These are phyloP conservation scores for Lithobates sylvaticus DNA, from an alignment of 2,797 vertebrate genomes.

Conservation along the genomic window DNA sequence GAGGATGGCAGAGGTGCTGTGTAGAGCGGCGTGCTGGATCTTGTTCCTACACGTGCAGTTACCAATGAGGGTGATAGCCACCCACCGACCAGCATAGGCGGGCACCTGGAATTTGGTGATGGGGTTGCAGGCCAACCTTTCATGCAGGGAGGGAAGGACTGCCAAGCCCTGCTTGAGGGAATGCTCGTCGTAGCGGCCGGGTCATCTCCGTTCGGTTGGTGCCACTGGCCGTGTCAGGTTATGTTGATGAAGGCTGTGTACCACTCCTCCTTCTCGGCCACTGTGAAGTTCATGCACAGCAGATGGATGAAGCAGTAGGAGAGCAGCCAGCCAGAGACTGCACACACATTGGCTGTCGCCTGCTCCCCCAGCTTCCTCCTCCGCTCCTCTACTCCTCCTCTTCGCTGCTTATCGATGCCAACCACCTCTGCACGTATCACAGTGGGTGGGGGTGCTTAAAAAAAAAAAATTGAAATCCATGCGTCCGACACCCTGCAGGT, in stretches of 20 bases:
- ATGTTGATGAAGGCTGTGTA: conserved; percentile 98
- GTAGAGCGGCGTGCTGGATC: conserved; percentile 85
- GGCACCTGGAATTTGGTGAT: conserved; percentile 81
- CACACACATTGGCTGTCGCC: conserved; percentile 46
- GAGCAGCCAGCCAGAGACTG: conserved; percentile 82
- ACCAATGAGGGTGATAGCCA: conserved; percentile 90
- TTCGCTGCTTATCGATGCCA: no score
- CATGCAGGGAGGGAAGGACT: conserved; percentile 80
- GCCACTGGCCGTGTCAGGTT: conserved; percentile 85
- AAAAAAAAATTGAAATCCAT: no score
- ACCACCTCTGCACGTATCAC: no score
- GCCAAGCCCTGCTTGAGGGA: conserved; percentile 92
- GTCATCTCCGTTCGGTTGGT: conserved; percentile 83
- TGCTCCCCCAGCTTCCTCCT: not conserved
- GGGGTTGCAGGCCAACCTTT: conserved; percentile 88
- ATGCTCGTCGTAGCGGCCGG: conserved; percentile 93
- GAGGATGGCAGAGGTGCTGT: conserved; percentile 93
- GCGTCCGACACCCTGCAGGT: no score
- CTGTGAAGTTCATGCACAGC: no score
- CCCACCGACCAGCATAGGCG: conserved; percentile 79
- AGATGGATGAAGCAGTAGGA: conserved; percentile 87
- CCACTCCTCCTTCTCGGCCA: conserved; percentile 98
- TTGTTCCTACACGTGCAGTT: conserved; percentile 92
- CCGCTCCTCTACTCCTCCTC: not conserved
- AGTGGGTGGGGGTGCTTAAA: no score